Conservation (phyloP, 1,140 invertebrate species). For the Dreissena rostriformis region DNA sequence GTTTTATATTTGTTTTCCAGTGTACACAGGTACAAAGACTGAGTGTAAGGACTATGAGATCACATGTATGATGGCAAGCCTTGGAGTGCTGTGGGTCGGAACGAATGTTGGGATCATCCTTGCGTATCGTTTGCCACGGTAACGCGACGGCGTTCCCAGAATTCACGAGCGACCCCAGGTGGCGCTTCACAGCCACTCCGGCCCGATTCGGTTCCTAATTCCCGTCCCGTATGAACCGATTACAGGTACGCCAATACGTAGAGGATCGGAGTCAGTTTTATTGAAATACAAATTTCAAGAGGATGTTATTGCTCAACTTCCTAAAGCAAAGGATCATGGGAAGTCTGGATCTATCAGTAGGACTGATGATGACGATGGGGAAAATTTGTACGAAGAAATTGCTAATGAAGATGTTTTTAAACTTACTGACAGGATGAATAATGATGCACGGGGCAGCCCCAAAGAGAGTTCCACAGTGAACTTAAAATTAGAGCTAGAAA, state of each 20-base stretch:
- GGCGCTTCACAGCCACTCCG: constrained; percentile 95
- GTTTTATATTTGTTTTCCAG: constrained; percentile 1
- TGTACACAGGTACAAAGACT: constrained; percentile 34
- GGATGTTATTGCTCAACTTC: not conserved
- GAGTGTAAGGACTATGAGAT: constrained; percentile 78
- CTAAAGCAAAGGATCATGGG: constrained; percentile 16
- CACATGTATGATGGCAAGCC: constrained; percentile 89
- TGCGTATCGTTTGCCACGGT: constrained; percentile 93
- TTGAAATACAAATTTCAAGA: constrained; percentile 17
- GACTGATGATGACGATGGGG: not conserved
- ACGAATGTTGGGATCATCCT: constrained; percentile 95
- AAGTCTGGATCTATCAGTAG: not conserved
- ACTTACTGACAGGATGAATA: too few species aligned
- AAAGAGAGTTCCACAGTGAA: too few species aligned
- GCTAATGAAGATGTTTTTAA: too few species aligned
- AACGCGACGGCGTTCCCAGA: constrained; percentile 94
- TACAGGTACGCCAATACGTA: constrained; percentile 12
- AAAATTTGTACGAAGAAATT: not conserved
- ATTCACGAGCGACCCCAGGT: constrained; percentile 95
- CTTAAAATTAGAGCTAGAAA: not conserved
- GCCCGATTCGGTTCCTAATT: constrained; percentile 87
- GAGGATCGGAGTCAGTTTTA: constrained; percentile 20
- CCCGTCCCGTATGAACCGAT: constrained; percentile 69
- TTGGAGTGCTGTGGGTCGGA: constrained; percentile 96
- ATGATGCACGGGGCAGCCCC: too few species aligned